Evolutionary conservation across 2,888 invertebrate species (phyloP), one percentile per base, ranked within the genome.

Genomic region (Cryptus armator): DNA sequence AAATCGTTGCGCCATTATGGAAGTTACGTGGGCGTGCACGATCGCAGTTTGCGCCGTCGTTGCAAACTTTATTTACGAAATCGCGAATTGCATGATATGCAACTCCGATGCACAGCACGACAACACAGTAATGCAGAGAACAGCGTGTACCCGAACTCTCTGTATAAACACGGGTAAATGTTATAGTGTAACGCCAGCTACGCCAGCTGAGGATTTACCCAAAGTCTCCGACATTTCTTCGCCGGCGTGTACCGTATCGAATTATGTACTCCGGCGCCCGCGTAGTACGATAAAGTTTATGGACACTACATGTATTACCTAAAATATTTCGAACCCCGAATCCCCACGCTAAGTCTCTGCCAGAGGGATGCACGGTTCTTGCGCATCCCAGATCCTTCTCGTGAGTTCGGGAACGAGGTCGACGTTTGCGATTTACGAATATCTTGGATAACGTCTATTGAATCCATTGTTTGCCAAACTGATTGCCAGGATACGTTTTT

Each of bases 61-160:
- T 92, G 91, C 92, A 91, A 91, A 92, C 92, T 92, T 92, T 92
- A 92, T 92, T 92, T 92, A 92, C 91, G 92, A 92, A 59, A 92
- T 92, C 89, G 82, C 64, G 90, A 89, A 89, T 91, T 88, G 91
- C 89, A 88, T 88, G 90, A 90, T 89, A 83, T 64, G 79, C 74
- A 59, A 82, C 56, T 84, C 85, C 37, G 37, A 37, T 75, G 84
- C 77, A 62, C 59, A 85, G 76, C 84, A 82, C 74, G 37, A 70
- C 51, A 76, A n/a, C 53, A 19, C 78, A 43, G 76, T 70, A 80
- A 68, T 64, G 70, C 56, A 19, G 59, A 66, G 24, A 16, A 56
- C 75, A 62, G n/a, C 59, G 56, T 4, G 66, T 67, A 48, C 37
- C 32, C 19, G 46, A 64, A 56, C 29, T 66, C 37, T 66, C 64